A percentile compares a stretch with the other conserved stretches of the same genome.
These are phyloP conservation scores for Drosophila imparisetae DNA, from an alignment of 2,888 invertebrate genomes.

Conservation along the genomic window DNA sequence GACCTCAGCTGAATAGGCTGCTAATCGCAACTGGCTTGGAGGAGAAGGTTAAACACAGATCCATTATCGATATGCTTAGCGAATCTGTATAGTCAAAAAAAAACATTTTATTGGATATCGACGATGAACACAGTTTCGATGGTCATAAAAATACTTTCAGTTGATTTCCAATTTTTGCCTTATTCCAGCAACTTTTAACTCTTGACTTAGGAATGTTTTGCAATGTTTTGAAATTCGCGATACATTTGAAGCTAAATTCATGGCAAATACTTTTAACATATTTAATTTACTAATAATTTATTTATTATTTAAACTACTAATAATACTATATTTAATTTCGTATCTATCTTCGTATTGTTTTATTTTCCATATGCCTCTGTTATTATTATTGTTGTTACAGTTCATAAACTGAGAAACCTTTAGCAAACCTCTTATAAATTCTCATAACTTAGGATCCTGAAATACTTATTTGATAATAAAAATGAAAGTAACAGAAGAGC, in stretches of 20 bases:
- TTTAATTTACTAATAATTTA: neutral
- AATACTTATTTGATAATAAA: neutral
- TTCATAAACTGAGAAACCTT: neutral
- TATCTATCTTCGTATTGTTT: neutral
- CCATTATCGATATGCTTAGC: neutral
- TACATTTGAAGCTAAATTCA: neutral
- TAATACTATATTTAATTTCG: neutral
- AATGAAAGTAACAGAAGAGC: neutral
- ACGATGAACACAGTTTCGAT: too few relatives aligned
- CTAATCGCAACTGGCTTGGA: neutral
- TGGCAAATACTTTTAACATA: neutral
- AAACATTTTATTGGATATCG: too few relatives aligned
- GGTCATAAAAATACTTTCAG: too few relatives aligned
- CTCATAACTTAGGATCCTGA: neutral
- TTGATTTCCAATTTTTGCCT: too few relatives aligned
- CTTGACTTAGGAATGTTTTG: too few relatives aligned
- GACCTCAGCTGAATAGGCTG: neutral
- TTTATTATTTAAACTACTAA: too few relatives aligned
- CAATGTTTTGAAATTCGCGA: too few relatives aligned
- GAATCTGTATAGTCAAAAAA: neutral
- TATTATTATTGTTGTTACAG: neutral
- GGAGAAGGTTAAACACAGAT: slow-evolving; percentile 1
- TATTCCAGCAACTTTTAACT: too few relatives aligned
- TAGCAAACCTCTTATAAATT: neutral
- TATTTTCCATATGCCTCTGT: neutral